Evolutionary conservation across 2,888 invertebrate species (phyloP).

Genomic region (Glaucopsyche alexis): DNA sequence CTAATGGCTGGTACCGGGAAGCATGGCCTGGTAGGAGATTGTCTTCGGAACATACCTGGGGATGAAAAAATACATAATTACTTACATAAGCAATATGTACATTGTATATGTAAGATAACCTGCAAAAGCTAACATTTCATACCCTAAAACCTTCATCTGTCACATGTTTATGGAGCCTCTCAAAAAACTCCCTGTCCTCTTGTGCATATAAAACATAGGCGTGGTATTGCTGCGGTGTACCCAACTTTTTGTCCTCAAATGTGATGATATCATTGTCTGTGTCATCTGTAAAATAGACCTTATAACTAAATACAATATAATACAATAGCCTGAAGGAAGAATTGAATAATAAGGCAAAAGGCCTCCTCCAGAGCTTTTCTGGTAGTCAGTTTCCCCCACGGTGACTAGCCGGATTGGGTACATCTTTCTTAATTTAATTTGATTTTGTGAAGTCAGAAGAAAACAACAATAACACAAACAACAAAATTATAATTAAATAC

Average conservation of each 20-base stretch:
- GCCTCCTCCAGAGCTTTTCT: too few relatives aligned
- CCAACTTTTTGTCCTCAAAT: conserved; percentile 76
- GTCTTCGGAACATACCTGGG: conserved; percentile 87
- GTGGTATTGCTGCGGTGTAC: conserved; percentile 83
- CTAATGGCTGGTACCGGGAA: conserved; percentile 86
- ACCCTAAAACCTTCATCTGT: conserved; percentile 84
- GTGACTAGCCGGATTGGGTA: too few relatives aligned
- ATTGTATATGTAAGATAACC: background rate
- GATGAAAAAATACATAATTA: conserved; percentile 31
- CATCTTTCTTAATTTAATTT: too few relatives aligned
- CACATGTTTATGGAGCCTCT: conserved; percentile 81
- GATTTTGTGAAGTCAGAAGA: too few relatives aligned
- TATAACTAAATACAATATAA: too few relatives aligned
- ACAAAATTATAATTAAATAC: too few relatives aligned
- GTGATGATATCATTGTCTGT: conserved; percentile 56
- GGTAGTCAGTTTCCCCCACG: too few relatives aligned
- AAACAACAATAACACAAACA: too few relatives aligned
- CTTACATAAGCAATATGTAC: background rate
- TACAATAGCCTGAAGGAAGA: too few relatives aligned
- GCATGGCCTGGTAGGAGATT: conserved; percentile 85
- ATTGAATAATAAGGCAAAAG: too few relatives aligned
- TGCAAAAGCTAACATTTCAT: conserved; percentile 34
- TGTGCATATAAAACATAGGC: conserved; percentile 89
- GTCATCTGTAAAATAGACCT: conserved; percentile 36
- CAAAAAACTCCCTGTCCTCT: conserved; percentile 85